Base-by-base conservation (phyloP, 2,797 vertebrate species). In the Labroides dimidiatus region DNA sequence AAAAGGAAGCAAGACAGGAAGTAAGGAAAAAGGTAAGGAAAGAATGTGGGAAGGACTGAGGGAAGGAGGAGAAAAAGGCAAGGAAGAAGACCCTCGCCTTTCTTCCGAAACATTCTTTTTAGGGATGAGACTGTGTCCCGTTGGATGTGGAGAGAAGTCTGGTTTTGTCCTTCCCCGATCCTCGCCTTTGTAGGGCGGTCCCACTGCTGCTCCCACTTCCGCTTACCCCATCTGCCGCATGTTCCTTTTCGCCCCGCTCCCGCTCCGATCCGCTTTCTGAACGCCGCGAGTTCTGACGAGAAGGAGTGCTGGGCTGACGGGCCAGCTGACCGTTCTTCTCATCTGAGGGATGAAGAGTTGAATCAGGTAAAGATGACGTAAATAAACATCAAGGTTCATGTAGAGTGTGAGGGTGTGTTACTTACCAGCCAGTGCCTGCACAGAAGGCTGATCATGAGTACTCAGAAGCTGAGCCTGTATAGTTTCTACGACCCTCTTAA, bases 401-500 rank as follows among this genome's bases (percentile, higher is more conserved):
- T 23, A 53, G 58, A 41, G 16, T 59, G 33, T 60, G 55, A 37
- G 12, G 30, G 39, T 36, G 36, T 51, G 33, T 13, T 17, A 72
- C 92, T 81, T 81, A 97, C 96, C 96, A 91, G 94, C 95, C 68
- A 97, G 92, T 69, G 95, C 95, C 92, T 96, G 96, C 80, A 97
- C 96, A 14, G 95, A 96, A 21, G 96, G 96, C 91, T 97, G 96
- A 92, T 97, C 96, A 0, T 97, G 96, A 67, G 95, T 94, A 78
- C 96, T 96, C 72, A 97, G 93, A 21, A 97, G 87, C 87, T 97
- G 96, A 60, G 96, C 96, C 89, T 97, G 96, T 87, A 97, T 97
- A n/a, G 96, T 97, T 87, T 97, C 96, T 78, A 97, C 96, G 30
- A 97, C 96, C 70, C 96, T 91, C 86, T 96, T 97, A 88, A 97